Evolutionary conservation across 2,888 invertebrate genomes (phyloP).

Genomic region (Chelonus formosanus): DNA sequence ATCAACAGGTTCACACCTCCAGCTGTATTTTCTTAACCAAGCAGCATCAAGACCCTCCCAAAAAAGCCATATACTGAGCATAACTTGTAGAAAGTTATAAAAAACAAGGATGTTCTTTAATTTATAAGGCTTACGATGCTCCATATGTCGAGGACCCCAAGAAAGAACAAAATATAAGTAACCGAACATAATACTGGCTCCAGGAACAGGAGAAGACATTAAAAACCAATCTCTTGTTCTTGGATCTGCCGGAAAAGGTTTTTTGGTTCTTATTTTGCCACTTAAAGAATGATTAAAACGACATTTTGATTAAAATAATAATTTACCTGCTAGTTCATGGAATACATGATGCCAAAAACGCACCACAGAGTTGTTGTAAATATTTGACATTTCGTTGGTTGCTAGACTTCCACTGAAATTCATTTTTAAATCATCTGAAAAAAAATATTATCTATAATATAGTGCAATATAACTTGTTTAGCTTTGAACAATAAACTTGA

Average conservation of each 20-base stretch:
- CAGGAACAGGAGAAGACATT: constrained; percentile 76
- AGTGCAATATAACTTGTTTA: too few relatives aligned
- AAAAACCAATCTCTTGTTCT: constrained; percentile 80
- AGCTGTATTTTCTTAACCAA: constrained; percentile 85
- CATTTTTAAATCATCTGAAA: constrained; percentile 54
- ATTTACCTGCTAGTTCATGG: constrained; percentile 73
- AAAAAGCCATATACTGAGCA: constrained; percentile 83
- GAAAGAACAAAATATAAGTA: constrained; percentile 78
- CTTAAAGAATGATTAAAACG: background rate
- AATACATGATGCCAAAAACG: constrained; percentile 73
- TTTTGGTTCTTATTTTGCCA: constrained; percentile 2
- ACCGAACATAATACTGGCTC: constrained; percentile 72
- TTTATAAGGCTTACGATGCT: constrained; percentile 83
- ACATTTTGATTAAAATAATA: background rate
- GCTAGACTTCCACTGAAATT: constrained; percentile 50
- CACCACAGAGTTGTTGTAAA: constrained; percentile 72
- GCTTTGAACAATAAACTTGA: too few relatives aligned
- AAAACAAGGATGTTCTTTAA: constrained; percentile 80
- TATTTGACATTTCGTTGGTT: constrained; percentile 57
- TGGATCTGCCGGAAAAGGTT: constrained; percentile 67
- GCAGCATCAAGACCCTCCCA: constrained; percentile 80
- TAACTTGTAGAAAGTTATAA: constrained; percentile 90
- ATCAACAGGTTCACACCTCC: constrained; percentile 93
- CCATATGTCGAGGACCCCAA: constrained; percentile 89
- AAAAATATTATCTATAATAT: background rate